Evolutionary conservation across 2,888 invertebrate genomes (phyloP).

Genomic region (Argyresthia albistria): DNA sequence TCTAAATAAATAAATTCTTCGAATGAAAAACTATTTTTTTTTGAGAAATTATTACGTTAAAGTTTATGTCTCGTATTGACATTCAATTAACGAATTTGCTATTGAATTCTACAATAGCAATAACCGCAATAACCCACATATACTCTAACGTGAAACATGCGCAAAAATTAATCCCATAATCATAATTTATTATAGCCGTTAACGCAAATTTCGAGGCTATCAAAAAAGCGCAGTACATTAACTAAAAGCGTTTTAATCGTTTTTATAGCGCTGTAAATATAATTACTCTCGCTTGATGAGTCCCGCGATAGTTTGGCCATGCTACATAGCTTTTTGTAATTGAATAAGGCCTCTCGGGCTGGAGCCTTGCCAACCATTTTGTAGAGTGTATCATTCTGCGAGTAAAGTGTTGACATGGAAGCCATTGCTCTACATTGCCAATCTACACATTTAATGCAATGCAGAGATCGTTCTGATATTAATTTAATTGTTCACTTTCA

Average conservation of each 20-base stretch:
- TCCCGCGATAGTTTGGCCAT: conserved; percentile 27
- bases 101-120: too few relatives aligned
- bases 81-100: too few relatives aligned
- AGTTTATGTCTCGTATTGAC: too few relatives aligned
- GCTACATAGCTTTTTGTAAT: conserved; percentile 15
- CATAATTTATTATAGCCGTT: not conserved
- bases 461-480: too few relatives aligned
- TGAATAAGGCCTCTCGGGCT: conserved; percentile 34
- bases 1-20: too few relatives aligned
- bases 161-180: not conserved
- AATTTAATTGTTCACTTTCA: too few relatives aligned
- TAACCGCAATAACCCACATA: not conserved
- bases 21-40: too few relatives aligned
- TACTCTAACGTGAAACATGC: not conserved
- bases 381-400: conserved; percentile 8
- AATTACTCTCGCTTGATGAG: conserved; percentile 5
- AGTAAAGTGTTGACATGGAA: conserved; percentile 24
- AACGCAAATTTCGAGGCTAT: not conserved
- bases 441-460: too few relatives aligned
- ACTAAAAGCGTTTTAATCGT: conserved; percentile 32
- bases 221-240: conserved; percentile 23
- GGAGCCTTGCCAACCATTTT: conserved; percentile 30
- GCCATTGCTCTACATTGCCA: conserved; percentile 3
- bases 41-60: too few relatives aligned
- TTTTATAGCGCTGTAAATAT: conserved; percentile 23